A percentile compares a stretch with the other conserved stretches of the same genome.
These are phyloP conservation scores for Pteruthius melanotis DNA, from an alignment of 2,113 vertebrate species.

Conservation along the genomic window DNA sequence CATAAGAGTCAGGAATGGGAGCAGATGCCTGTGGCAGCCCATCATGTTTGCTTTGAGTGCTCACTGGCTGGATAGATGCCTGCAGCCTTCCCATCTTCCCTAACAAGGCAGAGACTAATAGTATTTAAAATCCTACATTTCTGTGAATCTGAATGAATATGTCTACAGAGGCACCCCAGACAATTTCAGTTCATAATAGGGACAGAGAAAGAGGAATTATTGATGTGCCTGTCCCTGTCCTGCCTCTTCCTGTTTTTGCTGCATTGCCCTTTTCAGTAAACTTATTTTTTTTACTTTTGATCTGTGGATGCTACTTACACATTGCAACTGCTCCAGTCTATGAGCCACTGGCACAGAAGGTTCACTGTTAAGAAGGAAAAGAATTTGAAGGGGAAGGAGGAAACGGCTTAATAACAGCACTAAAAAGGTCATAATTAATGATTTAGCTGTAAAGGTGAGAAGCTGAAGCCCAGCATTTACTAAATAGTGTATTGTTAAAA, in stretches of 20 bases:
- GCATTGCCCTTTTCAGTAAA: not conserved
- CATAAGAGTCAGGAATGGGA: not conserved
- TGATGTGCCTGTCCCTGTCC: not conserved
- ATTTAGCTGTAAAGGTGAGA: slow-evolving; percentile 12
- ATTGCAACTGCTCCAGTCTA: not conserved
- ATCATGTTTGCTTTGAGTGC: not conserved
- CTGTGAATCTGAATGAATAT: not conserved
- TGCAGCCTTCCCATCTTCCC: not conserved
- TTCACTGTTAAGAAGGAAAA: slow-evolving; percentile 31
- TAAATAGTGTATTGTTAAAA: slow-evolving; percentile 57
- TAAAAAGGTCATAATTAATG: slow-evolving; percentile 47
- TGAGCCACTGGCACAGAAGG: not conserved
- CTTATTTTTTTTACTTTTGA: not conserved
- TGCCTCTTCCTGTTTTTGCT: not conserved
- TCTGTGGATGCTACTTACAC: not conserved
- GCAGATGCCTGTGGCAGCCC: not conserved
- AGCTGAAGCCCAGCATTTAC: not conserved
- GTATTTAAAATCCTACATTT: not conserved
- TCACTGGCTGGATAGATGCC: fast-evolving
- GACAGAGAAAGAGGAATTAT: not conserved
- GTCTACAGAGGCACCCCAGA: not conserved
- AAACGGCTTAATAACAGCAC: not conserved
- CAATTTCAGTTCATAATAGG: not conserved
- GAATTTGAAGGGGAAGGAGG: not conserved
- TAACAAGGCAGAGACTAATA: not conserved